Base-by-base conservation (phyloP, 2,797 vertebrate species). In the Acanthurus tractus region DNA sequence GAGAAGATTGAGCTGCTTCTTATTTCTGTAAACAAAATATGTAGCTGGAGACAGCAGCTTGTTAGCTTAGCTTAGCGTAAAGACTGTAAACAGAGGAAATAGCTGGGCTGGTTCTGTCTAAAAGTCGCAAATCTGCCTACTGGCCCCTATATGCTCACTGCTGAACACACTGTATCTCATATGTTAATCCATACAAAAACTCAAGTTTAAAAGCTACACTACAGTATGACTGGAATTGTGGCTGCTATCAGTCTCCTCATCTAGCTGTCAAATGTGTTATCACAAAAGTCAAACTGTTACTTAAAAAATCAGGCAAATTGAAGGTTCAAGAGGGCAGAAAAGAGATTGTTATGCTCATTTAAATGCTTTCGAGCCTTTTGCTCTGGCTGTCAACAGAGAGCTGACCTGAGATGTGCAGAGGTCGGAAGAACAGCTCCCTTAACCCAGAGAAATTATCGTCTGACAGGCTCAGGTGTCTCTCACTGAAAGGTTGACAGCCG, bases 371-470 rank as follows among this genome's bases (percentile, higher is more conserved):
- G 49, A 63, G 54, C 18, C 44, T 70, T 91, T 91, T 81, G 76
- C 81, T 76, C 81, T 40, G 15, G 42, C 80, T 89, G 88, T 90
- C 87, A 89, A 36, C 59, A 54, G 71, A 86, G 82, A 87, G 63
- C 63, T 87, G 83, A 89, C 88, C 86, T 79, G 53, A 88, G 70
- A 82, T 65, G 67, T 79, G 76, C 49, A 55, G 65, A 74, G 63
- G 74, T 77, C 73, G 81, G 49, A 82, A 78, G 72, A 89, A 79
- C 78, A 85, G 81, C 76, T 87, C 79, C 71, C 80, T 74, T 78
- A 90, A 90, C 83, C 55, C 77, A 69, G 10, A 79, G 87, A 85
- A 90, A 92, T 93, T 92, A 92, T 69, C 74, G 74, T 81, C 81
- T 87, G 88, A 91, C 90, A 88, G 83, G 83, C 76, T 85, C 79